Base-by-base conservation (phyloP, 2,113 vertebrate species). In the Mirounga angustirostris region DNA sequence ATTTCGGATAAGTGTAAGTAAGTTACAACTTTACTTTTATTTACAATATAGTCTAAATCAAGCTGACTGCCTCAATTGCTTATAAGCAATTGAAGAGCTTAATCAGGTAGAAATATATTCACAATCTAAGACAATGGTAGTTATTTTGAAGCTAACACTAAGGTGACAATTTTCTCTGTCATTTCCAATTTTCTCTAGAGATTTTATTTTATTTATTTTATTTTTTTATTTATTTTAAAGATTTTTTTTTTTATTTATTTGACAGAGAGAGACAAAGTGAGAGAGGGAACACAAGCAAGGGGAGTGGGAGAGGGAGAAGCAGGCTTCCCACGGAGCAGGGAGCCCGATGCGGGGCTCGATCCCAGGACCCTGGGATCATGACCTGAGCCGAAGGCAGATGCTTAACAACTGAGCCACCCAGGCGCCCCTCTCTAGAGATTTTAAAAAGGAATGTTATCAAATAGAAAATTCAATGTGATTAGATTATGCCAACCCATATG, bases 371-470 rank as follows among this genome's bases (percentile, higher is more conserved):
- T 40, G 40, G 40, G 40, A 40, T 4, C 40, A 40, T 40, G 40
- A 40, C 40, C 40, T 40, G 40, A 40, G 40, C 40, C 40, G 40
- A 40, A 40, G 40, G 40, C 40, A 40, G 40, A 40, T 3, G 40
- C 40, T 40, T 40, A 40, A 40, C 3, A 3, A 40, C 3, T 40
- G 40, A 40, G 40, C 40, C 40, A 40, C 40, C 40, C 40, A 40
- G 40, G 40, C 40, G 40, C 40, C 40, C 40, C 40, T 79, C 91
- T 97, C 83, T 97, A 81, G 2, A 11, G 69, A 84, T 97, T 94
- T 92, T 94, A 59, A 97, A 78, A 95, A 33, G 18, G 78, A 95
- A 91, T 83, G 40, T 54, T 58, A 97, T 59, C 59, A 97, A 74
- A 73, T 24, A 61, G 46, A 94, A 98, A 95, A 76, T 18, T 97